Percentiles rank a stretch among this genome's conserved stretches.
These are phyloP conservation scores for Aphrocallistes beatrix DNA, from an alignment of 37 sponge, comb jelly and placozoan species.

Conservation along the genomic window DNA sequence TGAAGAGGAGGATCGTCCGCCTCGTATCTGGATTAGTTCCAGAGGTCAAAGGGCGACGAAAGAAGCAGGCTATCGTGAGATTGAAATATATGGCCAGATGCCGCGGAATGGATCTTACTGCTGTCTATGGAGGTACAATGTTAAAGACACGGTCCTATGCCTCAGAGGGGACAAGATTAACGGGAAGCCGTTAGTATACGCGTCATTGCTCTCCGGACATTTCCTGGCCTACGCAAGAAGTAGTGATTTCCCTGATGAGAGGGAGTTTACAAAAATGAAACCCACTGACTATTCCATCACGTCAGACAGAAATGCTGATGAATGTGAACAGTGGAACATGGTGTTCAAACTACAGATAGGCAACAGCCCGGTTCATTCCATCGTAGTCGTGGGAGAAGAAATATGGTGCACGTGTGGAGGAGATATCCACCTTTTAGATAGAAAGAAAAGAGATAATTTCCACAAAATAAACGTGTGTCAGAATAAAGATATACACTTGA, in stretches of 20 bases:
- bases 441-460: neutral
- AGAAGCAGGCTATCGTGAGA: neutral
- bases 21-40: neutral
- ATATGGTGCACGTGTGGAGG: neutral
- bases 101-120: neutral
- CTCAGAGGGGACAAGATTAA: neutral
- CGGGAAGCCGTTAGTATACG: slow-evolving; percentile 8
- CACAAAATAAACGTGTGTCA: neutral
- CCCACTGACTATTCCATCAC: neutral
- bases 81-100: slow-evolving; percentile 1
- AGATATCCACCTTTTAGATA: neutral
- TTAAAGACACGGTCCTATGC: neutral
- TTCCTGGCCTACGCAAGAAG: neutral
- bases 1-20: neutral
- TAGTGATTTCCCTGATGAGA: neutral
- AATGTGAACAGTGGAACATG: neutral
- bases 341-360: slow-evolving; percentile 10
- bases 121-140: neutral
- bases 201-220: neutral
- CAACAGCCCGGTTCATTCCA: neutral
- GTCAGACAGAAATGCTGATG: neutral
- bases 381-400: neutral
- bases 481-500: neutral
- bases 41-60: neutral
- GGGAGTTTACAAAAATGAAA: neutral